Evolutionary conservation across 37 sponge, comb jelly and placozoan genomes (phyloP).

Genomic region (Corticium candelabrum): DNA sequence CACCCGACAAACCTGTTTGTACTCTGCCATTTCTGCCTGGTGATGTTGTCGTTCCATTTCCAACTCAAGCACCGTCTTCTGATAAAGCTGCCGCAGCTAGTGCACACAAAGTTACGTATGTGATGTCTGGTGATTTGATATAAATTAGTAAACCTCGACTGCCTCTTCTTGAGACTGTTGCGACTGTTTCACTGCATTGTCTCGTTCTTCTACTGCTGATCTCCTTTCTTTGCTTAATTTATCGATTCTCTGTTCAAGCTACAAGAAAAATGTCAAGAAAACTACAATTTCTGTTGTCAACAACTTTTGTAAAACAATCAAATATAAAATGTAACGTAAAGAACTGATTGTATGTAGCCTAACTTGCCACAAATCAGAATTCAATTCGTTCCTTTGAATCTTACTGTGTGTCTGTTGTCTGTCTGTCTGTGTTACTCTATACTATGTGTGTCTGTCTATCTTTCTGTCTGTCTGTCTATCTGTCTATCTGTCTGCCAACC

Average conservation of each 20-base stretch:
- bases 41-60: slow-evolving; percentile 55
- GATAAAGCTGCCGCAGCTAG: slow-evolving; percentile 20
- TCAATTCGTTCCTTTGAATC: too few species aligned
- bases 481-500: too few species aligned
- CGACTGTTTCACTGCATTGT: slow-evolving; percentile 22
- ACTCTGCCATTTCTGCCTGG: slow-evolving; percentile 42
- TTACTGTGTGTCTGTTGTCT: too few species aligned
- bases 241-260: slow-evolving; percentile 81
- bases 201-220: slow-evolving; percentile 25
- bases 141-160: slow-evolving; percentile 24
- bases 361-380: too few species aligned
- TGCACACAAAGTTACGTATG: background rate
- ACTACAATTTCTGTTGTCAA: background rate
- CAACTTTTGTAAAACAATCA: background rate
- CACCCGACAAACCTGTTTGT: slow-evolving; percentile 50
- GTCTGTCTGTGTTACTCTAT: too few species aligned
- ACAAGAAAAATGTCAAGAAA: background rate
- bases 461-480: too few species aligned
- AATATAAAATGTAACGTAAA: background rate
- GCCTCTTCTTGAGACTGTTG: slow-evolving; percentile 50
- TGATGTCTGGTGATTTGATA: background rate
- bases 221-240: slow-evolving; percentile 59
- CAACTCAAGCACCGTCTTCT: slow-evolving; percentile 38
- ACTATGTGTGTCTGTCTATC: too few species aligned
- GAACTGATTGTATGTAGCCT: too few species aligned